Evolutionary conservation across 2,888 invertebrate genomes (phyloP).

Genomic region (Hecatera dysodea): DNA sequence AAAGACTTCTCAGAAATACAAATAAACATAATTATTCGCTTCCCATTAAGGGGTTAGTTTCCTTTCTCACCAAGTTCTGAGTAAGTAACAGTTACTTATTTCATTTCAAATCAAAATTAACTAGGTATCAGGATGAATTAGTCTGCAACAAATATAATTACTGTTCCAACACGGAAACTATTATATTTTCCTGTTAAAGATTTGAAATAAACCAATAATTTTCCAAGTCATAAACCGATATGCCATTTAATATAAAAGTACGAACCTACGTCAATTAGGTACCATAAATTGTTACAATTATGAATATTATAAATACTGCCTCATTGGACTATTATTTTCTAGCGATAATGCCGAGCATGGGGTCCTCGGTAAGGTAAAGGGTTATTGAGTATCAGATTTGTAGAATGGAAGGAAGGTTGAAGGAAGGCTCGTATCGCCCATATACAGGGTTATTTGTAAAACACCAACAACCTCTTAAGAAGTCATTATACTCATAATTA

Average conservation of each 20-base stretch:
- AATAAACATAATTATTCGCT: neutral
- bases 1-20: too few species aligned
- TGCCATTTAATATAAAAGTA: conserved; percentile 1
- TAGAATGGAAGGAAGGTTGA: too few species aligned
- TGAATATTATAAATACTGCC: neutral
- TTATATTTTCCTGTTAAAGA: conserved; percentile 16
- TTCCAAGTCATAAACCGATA: conserved; percentile 7
- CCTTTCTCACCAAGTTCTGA: neutral
- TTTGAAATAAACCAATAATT: conserved; percentile 25
- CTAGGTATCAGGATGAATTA: conserved; percentile 4
- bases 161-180: neutral
- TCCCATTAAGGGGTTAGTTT: neutral
- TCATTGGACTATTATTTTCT: neutral
- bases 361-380: neutral
- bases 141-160: neutral
- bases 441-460: too few species aligned
- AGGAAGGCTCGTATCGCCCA: too few species aligned
- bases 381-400: neutral
- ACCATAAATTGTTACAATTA: conserved; percentile 4
- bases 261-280: neutral
- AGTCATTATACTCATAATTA: too few species aligned
- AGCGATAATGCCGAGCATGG: neutral
- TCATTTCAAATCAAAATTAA: conserved; percentile 15
- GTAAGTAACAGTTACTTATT: conserved; percentile 9
- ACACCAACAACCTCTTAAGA: too few species aligned